A percentile compares a stretch with the other conserved stretches of the same genome.
Evolutionary conservation across 2,113 vertebrate genomes (phyloP).

Genomic region (Pedionomus torquatus): DNA sequence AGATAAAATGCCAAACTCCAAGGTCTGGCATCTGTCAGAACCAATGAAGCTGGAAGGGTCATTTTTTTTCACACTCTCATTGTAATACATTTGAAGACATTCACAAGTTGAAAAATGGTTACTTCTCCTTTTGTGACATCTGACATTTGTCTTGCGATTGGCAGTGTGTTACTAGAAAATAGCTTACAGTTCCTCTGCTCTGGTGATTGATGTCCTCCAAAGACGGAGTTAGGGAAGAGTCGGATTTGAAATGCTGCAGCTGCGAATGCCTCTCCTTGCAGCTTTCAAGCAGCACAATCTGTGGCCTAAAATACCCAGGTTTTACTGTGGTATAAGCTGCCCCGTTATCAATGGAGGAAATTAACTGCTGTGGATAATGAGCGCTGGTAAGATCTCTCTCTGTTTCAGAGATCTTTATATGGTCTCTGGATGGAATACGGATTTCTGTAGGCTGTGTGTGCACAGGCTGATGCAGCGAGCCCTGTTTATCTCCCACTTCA

Average conservation of each 20-base stretch:
- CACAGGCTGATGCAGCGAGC: not conserved
- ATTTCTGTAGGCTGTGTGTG: not conserved
- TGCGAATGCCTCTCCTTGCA: not conserved
- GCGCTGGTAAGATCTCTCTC: not conserved
- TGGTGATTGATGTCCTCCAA: conserved; percentile 56
- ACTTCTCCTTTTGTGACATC: conserved; percentile 22
- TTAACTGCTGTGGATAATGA: not conserved
- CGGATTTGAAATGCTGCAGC: not conserved
- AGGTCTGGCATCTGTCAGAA: conserved; percentile 50
- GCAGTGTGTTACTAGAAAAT: conserved; percentile 54
- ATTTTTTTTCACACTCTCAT: not conserved
- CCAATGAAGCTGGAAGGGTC: conserved; percentile 23
- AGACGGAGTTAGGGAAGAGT: not conserved
- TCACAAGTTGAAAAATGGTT: conserved; percentile 57
- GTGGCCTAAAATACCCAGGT: not conserved
- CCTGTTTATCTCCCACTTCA: not conserved
- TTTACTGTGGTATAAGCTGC: not conserved
- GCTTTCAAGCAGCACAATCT: not conserved
- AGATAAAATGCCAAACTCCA: conserved; percentile 39
- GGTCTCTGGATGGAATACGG: not conserved
- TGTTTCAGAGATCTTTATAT: not conserved
- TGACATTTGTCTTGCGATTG: conserved; percentile 64
- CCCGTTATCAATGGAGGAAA: not conserved
- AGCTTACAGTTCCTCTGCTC: conserved; percentile 33
- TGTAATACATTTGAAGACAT: conserved; percentile 47